Evolutionary conservation across 1,140 invertebrate genomes (phyloP).

Genomic region (Manduca sexta): DNA sequence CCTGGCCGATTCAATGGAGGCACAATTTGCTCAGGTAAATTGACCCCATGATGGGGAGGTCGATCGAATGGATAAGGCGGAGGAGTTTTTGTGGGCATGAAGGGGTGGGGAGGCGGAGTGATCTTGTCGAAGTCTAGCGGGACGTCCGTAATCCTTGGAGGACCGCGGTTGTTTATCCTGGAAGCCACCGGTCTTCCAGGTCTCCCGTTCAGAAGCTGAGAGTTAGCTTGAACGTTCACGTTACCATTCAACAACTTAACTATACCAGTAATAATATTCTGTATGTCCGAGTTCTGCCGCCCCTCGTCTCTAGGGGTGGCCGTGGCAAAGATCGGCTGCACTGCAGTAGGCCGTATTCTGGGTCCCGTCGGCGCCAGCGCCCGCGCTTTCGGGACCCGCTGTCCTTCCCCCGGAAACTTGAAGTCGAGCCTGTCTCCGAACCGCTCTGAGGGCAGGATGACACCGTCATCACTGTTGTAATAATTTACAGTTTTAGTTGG

Average conservation of each 20-base stretch:
- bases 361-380: constrained; percentile 77
- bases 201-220: constrained; percentile 70
- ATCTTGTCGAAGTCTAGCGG: constrained; percentile 81
- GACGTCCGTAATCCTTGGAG: constrained; percentile 85
- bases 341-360: constrained; percentile 71
- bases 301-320: constrained; percentile 54
- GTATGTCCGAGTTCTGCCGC: constrained; percentile 84
- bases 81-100: constrained; percentile 69
- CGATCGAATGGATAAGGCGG: constrained; percentile 82
- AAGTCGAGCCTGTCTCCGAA: constrained; percentile 58
- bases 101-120: constrained; percentile 48
- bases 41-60: constrained; percentile 78
- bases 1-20: constrained; percentile 77
- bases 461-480: constrained; percentile 41
- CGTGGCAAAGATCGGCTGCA: constrained; percentile 68
- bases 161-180: constrained; percentile 91
- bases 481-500: constrained; percentile 61
- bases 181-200: constrained; percentile 75
- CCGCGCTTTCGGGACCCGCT: constrained; percentile 79
- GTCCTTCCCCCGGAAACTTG: constrained; percentile 80
- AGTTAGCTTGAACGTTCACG: constrained; percentile 85
- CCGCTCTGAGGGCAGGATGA: constrained; percentile 46
- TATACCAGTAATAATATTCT: constrained; percentile 92
- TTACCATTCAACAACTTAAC: constrained; percentile 92
- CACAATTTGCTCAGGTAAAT: constrained; percentile 83